Percentiles rank a stretch among this genome's conserved stretches.
These are phyloP conservation scores for Alectura lathami DNA, from an alignment of 2,113 vertebrate genomes.

Conservation along the genomic window DNA sequence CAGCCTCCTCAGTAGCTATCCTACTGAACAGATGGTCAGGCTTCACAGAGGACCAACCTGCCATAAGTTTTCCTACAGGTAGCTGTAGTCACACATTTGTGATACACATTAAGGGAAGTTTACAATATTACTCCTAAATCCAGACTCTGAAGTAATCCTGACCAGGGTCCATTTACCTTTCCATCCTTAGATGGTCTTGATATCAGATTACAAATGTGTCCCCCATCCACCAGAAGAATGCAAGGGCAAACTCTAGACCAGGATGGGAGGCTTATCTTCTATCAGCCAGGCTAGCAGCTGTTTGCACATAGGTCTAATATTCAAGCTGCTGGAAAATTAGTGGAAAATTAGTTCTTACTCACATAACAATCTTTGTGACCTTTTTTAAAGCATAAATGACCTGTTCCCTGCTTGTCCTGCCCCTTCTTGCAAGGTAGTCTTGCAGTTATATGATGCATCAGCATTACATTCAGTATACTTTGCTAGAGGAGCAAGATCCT, in stretches of 20 bases:
- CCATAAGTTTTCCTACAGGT: neutral
- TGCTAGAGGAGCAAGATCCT: neutral
- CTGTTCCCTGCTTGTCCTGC: neutral
- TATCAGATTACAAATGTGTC: neutral
- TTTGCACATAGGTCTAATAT: neutral
- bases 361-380: neutral
- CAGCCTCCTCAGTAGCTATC: neutral
- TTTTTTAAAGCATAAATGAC: neutral
- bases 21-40: neutral
- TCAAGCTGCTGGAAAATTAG: neutral
- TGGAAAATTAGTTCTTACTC: neutral
- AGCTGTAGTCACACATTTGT: neutral
- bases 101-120: neutral
- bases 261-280: neutral
- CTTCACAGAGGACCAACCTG: neutral
- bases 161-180: neutral
- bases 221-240: neutral
- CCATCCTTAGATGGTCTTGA: neutral
- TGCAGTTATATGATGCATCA: neutral
- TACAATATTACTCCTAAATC: neutral
- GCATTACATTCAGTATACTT: neutral
- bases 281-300: neutral
- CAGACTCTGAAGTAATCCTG: neutral
- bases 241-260: neutral
- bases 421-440: neutral